Evolutionary conservation across 2,113 vertebrate genomes (phyloP).

Genomic region (Oreochromis niloticus): DNA sequence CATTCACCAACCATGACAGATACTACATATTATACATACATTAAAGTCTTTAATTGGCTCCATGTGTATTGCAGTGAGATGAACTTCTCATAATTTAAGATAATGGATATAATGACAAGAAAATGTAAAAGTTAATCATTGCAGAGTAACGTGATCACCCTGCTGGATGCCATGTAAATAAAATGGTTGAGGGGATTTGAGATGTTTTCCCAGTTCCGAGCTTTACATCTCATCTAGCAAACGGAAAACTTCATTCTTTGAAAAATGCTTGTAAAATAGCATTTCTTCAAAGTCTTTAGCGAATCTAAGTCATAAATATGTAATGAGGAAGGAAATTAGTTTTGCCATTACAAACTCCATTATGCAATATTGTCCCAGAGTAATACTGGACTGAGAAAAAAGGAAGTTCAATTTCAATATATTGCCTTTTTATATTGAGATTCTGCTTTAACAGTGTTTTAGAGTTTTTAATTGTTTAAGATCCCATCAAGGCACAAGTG

Average conservation of each 20-base stretch:
- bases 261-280: not conserved
- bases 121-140: not conserved
- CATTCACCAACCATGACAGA: not conserved
- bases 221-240: not conserved
- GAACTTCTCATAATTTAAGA: not conserved
- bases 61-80: not conserved
- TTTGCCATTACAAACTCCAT: not conserved
- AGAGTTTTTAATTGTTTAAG: not conserved
- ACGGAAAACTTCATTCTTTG: not conserved
- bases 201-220: not conserved
- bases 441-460: not conserved
- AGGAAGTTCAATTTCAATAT: not conserved
- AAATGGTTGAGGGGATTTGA: not conserved
- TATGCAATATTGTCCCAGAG: not conserved
- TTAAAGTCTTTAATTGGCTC: not conserved
- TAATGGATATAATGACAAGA: not conserved
- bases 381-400: not conserved
- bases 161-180: not conserved
- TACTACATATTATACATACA: not conserved
- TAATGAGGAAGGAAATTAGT: not conserved
- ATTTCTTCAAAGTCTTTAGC: not conserved
- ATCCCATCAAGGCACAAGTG: not conserved
- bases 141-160: not conserved
- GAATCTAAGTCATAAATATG: not conserved
- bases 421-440: not conserved